phyloP scores from a whole-genome alignment of 64 coral and sea anemone species.

The Pocillopora damicornis region DNA sequence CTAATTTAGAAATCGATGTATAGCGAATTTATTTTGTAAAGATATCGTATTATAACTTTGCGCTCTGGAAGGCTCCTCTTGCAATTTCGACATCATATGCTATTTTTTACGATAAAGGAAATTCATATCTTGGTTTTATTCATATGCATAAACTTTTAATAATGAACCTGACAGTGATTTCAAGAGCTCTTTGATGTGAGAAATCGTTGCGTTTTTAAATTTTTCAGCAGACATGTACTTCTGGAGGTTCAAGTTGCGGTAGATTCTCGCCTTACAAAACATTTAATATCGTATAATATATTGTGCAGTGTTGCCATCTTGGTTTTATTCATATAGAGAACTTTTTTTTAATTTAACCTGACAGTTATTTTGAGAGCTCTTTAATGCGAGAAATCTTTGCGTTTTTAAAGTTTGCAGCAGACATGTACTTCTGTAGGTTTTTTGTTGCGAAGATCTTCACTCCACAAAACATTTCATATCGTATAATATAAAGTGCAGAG shows the following conservation, averaged over 20 bases:
- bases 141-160: background rate
- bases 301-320: background rate
- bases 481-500: slow-evolving; percentile 21
- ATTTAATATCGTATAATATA: slow-evolving; percentile 53
- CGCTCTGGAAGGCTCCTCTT: background rate
- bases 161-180: slow-evolving; percentile 1
- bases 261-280: slow-evolving; percentile 17
- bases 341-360: background rate
- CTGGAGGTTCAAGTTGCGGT: background rate
- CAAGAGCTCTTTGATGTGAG: background rate
- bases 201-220: background rate
- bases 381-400: background rate
- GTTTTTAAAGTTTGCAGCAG: background rate
- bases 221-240: background rate
- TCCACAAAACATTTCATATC: slow-evolving; percentile 42
- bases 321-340: background rate
- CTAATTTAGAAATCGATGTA: slow-evolving; percentile 85
- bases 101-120: background rate
- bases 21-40: slow-evolving; percentile 16
- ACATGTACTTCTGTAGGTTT: background rate
- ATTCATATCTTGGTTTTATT: background rate
- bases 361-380: background rate
- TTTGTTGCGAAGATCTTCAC: background rate
- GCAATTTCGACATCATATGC: background rate
- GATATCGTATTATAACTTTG: background rate